These are phyloP conservation scores for Sander vitreus DNA, from an alignment of 2,113 vertebrate species.

Conservation along the genomic window DNA sequence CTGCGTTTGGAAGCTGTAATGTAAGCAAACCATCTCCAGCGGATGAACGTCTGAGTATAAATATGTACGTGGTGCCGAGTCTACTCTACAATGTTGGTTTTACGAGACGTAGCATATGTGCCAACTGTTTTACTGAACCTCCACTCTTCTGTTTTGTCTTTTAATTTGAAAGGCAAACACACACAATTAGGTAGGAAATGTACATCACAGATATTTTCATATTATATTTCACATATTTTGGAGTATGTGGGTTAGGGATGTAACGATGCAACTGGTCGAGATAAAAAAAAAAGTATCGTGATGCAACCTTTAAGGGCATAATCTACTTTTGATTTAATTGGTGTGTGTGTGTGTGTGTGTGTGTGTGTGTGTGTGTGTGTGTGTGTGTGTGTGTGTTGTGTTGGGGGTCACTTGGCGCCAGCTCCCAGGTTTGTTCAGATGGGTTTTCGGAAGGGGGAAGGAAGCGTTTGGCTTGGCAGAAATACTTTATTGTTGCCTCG, in stretches of 20 bases:
- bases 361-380: slow-evolving; percentile 16
- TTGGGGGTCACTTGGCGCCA: slow-evolving; percentile 38
- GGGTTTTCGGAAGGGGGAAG: slow-evolving; percentile 44
- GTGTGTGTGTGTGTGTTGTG: slow-evolving; percentile 1
- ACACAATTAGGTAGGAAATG: too few relatives aligned
- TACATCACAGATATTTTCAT: not conserved
- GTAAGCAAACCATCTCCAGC: not conserved
- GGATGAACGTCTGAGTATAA: not conserved
- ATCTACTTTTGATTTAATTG: too few relatives aligned
- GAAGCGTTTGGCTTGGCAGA: slow-evolving; percentile 56
- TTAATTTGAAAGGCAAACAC: too few relatives aligned
- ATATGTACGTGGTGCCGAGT: not conserved
- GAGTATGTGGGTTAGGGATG: too few relatives aligned
- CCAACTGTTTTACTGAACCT: not conserved
- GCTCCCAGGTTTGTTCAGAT: slow-evolving; percentile 28
- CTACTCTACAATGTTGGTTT: not conserved
- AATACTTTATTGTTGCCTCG: slow-evolving; percentile 58
- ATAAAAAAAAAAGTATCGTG: too few relatives aligned
- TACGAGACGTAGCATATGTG: not conserved
- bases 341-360: too few relatives aligned
- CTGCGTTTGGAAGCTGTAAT: not conserved
- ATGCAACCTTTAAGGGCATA: too few relatives aligned
- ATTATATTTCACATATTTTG: too few relatives aligned
- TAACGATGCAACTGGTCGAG: too few relatives aligned
- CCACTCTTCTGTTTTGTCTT: not conserved